These are phyloP conservation scores for Burhinus oedicnemus DNA, from an alignment of 2,113 vertebrate species.

Conservation along the genomic window DNA sequence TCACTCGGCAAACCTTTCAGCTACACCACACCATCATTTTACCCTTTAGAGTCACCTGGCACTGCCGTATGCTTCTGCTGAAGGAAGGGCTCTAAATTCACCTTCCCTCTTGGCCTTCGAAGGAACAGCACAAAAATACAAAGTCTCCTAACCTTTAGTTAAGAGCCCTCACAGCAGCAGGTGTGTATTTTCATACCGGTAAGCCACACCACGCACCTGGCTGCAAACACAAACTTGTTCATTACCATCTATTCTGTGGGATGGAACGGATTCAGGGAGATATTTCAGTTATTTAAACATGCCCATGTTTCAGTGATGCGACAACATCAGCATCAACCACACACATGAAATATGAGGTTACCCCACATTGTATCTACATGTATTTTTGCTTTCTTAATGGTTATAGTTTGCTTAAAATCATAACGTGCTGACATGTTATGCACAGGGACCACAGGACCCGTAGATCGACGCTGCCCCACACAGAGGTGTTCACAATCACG, in stretches of 20 bases:
- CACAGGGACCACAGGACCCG: background rate
- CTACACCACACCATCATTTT: background rate
- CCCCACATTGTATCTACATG: background rate
- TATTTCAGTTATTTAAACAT: background rate
- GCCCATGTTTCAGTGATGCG: background rate
- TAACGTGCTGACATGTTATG: rapidly evolving
- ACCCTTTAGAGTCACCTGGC: background rate
- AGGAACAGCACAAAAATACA: background rate
- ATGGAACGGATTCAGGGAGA: background rate
- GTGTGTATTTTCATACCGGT: background rate
- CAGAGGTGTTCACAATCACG: background rate
- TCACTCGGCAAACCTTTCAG: background rate
- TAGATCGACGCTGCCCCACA: rapidly evolving
- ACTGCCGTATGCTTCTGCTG: background rate
- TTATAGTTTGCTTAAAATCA: background rate
- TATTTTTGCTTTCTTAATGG: background rate
- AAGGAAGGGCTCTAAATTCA: background rate
- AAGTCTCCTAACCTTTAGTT: background rate
- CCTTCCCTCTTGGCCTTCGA: background rate
- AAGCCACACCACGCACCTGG: background rate
- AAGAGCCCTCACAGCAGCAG: background rate
- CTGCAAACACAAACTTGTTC: background rate
- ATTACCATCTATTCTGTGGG: background rate
- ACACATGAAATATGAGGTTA: background rate
- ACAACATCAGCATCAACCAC: background rate